A percentile compares a stretch with the other conserved stretches of the same genome.
phyloP scores from a whole-genome alignment of 2,888 invertebrate species.

The Cataglyphis albicans region DNA sequence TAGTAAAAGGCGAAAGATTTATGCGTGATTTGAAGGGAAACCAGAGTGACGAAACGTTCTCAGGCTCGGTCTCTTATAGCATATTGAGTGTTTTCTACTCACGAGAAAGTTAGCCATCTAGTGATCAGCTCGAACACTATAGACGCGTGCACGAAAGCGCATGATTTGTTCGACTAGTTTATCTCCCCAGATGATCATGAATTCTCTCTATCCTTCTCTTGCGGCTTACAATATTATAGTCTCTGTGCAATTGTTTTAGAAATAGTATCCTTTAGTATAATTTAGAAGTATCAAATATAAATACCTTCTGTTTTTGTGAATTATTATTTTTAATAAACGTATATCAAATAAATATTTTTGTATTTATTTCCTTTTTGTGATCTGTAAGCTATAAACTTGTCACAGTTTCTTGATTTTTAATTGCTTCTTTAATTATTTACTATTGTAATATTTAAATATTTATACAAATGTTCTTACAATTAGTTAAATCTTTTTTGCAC shows the following conservation, averaged over 20 bases:
- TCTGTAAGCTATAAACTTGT: neutral
- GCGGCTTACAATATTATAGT: neutral
- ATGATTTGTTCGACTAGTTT: neutral
- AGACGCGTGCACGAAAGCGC: neutral
- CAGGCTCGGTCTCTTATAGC: neutral
- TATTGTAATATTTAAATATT: neutral
- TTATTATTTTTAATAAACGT: neutral
- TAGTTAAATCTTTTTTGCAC: neutral
- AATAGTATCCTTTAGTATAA: neutral
- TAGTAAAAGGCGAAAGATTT: constrained; percentile 87
- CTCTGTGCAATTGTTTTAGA: neutral
- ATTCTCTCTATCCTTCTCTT: constrained; percentile 7
- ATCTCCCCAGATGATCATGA: neutral
- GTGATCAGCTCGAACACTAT: neutral
- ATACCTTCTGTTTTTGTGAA: neutral
- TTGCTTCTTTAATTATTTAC: neutral
- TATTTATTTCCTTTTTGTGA: too few species aligned
- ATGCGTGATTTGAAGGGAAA: constrained; percentile 86
- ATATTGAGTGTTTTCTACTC: neutral
- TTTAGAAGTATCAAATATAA: neutral
- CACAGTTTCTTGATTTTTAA: neutral
- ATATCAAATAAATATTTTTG: neutral
- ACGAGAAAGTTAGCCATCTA: constrained; percentile 7
- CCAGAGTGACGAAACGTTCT: constrained; percentile 77
- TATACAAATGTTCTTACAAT: neutral